A percentile compares a stretch with the other conserved stretches of the same genome.
phyloP scores from a whole-genome alignment of 1,140 invertebrate genomes.

The Lepidurus apus region DNA sequence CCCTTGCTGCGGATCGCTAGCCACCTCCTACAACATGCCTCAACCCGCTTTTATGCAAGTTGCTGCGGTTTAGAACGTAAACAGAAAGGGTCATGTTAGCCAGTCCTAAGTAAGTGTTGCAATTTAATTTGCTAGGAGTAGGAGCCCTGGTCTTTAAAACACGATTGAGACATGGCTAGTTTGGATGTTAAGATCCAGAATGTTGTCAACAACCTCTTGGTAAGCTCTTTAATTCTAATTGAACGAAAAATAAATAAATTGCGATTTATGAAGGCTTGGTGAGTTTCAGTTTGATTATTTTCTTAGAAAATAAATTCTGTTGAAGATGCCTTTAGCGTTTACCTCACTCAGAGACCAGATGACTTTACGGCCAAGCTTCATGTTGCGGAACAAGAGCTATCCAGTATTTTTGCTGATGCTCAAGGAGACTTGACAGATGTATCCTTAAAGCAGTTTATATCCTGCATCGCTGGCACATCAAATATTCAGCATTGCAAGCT shows the following conservation, averaged over 20 bases:
- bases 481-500: slow-evolving; percentile 65
- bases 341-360: slow-evolving; percentile 65
- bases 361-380: slow-evolving; percentile 59
- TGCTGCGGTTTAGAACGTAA: no score
- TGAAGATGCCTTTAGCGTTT: slow-evolving; percentile 80
- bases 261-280: not conserved
- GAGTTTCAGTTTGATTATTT: slow-evolving; percentile 32
- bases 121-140: no score
- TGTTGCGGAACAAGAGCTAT: slow-evolving; percentile 57
- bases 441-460: slow-evolving; percentile 63
- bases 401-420: slow-evolving; percentile 48
- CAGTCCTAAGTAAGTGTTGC: no score
- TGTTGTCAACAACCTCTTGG: slow-evolving; percentile 6
- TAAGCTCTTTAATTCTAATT: slow-evolving; percentile 7
- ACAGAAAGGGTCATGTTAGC: no score
- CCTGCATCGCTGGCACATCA: slow-evolving; percentile 58
- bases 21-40: no score
- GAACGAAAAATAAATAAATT: not conserved
- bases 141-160: no score
- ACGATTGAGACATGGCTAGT: not conserved
- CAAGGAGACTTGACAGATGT: slow-evolving; percentile 63
- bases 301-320: slow-evolving; percentile 70
- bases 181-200: slow-evolving; percentile 22
- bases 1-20: no score
- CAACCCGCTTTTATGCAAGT: no score